Evolutionary conservation across 2,888 invertebrate genomes (phyloP).

Genomic region (Folsomia manolachei): DNA sequence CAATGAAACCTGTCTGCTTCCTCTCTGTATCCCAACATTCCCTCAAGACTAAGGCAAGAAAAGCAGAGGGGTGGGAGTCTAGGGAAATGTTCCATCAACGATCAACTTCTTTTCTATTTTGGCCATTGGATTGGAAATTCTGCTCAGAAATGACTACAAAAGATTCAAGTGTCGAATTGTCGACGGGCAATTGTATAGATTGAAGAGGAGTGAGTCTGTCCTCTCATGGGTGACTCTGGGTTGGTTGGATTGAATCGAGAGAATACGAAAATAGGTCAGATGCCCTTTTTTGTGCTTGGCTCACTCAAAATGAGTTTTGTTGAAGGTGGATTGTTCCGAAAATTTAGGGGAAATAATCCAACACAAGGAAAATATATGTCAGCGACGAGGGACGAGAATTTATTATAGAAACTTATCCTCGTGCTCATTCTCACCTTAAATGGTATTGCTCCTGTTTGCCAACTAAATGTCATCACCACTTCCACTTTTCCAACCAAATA

Average conservation of each 20-base stretch:
- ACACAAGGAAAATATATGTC: background rate
- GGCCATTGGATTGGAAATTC: background rate
- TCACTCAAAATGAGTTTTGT: constrained; percentile 6
- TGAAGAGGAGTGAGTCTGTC: background rate
- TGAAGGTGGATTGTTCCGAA: constrained; percentile 3
- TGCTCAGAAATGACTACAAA: background rate
- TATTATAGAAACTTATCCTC: too few relatives aligned
- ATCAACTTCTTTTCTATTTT: background rate
- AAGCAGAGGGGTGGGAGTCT: background rate
- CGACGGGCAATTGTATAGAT: background rate
- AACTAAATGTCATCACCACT: too few relatives aligned
- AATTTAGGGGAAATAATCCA: constrained; percentile 3
- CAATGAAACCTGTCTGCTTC: constrained; percentile 5
- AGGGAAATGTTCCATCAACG: background rate
- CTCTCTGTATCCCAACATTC: background rate
- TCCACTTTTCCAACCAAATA: background rate
- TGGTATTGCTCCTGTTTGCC: too few relatives aligned
- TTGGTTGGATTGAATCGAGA: background rate
- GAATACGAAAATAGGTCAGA: constrained; percentile 11
- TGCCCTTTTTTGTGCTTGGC: constrained; percentile 7
- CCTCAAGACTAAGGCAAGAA: too few relatives aligned
- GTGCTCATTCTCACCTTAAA: too few relatives aligned
- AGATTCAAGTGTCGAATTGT: background rate
- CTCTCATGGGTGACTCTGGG: background rate
- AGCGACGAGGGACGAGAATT: background rate